Base-by-base conservation (phyloP, 2,797 vertebrate genomes). In the Chloroceryle inda region DNA sequence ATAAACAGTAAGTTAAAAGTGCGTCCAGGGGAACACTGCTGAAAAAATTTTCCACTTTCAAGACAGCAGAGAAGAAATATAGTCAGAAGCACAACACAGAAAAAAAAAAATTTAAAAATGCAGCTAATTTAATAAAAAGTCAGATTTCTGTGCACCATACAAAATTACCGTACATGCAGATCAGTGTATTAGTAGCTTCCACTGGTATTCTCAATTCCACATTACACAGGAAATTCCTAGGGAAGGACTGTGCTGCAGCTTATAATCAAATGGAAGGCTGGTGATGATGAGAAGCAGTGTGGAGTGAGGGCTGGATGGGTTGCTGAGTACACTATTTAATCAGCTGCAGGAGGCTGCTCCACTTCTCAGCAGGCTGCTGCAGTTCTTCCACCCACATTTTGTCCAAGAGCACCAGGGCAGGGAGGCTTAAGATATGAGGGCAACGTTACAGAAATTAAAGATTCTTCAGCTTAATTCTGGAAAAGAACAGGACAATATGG, bases 381-480 rank as follows among this genome's bases (percentile, higher is more conserved):
- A 33, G 10, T 56, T 93, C 17, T 84, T 21, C 7, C 29, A 10
- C 10, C 0, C 1, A 14, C 5, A 11, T 19, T 86, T 68, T 56
- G 42, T 77, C 33, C 40, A 66, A 59, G 40, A 87, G 11, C 53
- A 31, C 37, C 0, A 1, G 1, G 61, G 19, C 62, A 55, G 33
- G 27, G 91, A 98, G 96, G 94, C 97, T 97, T 82, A 92, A 97
- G 98, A 97, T 96, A 98, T 98, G 98, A 99, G 97, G 98, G 98
- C 98, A 84, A 95, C 97, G 11, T 97, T 99, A 59, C 98, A 99
- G 94, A 98, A 98, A 61, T 92, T 98, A 72, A 98, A 97, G 95
- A 97, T 98, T 92, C 98, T 99, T 91, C 97, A 98, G 58, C 90
- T 98, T 63, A 98, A 98, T 97, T 78, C 53, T 71, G 98, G 97